Conservation (phyloP, 2,797 vertebrate species). For the Pangasius macronema region DNA sequence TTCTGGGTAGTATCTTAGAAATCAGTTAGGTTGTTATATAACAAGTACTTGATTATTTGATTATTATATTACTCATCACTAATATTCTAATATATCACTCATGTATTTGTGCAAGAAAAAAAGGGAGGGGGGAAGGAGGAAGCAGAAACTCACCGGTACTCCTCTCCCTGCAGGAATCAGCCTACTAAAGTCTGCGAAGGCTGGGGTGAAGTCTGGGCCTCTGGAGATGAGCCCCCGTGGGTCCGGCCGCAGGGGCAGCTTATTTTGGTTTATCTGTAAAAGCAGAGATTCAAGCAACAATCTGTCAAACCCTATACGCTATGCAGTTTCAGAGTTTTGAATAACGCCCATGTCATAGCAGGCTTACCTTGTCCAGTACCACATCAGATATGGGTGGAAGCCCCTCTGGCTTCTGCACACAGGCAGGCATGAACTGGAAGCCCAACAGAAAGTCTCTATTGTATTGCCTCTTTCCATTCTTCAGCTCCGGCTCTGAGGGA, state of each 20-base stretch:
- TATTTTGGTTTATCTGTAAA: conserved; percentile 83
- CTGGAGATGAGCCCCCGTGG: conserved; percentile 78
- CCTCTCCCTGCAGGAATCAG: conserved; percentile 76
- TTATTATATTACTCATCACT: not conserved
- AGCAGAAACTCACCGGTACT: conserved; percentile 73
- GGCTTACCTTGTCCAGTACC: conserved; percentile 92
- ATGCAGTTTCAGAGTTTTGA: not conserved
- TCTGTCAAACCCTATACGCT: not conserved
- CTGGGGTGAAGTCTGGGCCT: conserved; percentile 86
- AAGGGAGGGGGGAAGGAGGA: no score
- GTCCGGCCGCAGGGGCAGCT: conserved; percentile 78
- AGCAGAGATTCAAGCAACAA: not conserved
- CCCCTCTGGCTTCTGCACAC: conserved; percentile 95
- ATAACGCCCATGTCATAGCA: not conserved
- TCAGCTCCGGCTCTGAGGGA: conserved; percentile 78
- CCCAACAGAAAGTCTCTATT: conserved; percentile 90
- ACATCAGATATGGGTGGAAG: conserved; percentile 96
- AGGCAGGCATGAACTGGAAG: conserved; percentile 95
- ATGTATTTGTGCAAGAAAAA: not conserved
- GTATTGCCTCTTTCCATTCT: conserved; percentile 91
- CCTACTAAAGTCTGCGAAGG: conserved; percentile 85
- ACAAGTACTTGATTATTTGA: not conserved
- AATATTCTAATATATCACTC: not conserved
- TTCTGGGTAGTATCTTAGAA: not conserved
- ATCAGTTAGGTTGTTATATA: not conserved